phyloP scores from a whole-genome alignment of 2,888 invertebrate species.

The Zootermopsis nevadensis region DNA sequence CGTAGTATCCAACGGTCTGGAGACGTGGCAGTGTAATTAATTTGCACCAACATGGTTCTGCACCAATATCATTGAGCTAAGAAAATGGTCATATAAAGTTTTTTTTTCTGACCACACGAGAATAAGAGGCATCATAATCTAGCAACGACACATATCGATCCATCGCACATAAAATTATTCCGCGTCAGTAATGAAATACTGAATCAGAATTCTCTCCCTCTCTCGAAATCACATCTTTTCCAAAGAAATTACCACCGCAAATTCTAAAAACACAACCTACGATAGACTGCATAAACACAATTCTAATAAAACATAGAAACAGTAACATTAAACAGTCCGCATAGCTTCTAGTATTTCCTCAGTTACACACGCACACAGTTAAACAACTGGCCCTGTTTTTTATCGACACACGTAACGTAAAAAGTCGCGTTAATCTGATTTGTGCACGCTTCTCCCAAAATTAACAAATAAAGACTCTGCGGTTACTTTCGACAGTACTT shows the following conservation, averaged over 20 bases:
- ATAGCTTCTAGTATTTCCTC: too few relatives aligned
- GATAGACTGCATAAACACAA: too few relatives aligned
- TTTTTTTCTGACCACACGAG: background rate
- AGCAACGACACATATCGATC: background rate
- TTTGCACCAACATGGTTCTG: conserved; percentile 28
- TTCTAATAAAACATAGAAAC: too few relatives aligned
- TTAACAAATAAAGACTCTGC: too few relatives aligned
- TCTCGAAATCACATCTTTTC: background rate
- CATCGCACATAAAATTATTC: background rate
- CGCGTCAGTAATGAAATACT: background rate
- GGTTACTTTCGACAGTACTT: too few relatives aligned
- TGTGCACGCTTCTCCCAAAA: too few relatives aligned
- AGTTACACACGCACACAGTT: too few relatives aligned
- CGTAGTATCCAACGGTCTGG: conserved; percentile 11
- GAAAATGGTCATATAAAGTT: background rate
- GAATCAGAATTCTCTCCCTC: background rate
- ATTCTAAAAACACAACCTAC: background rate
- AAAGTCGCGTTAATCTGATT: too few relatives aligned
- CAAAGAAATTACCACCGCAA: background rate
- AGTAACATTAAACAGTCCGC: too few relatives aligned
- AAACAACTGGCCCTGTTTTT: too few relatives aligned
- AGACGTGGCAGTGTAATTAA: conserved; percentile 32
- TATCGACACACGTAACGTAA: too few relatives aligned
- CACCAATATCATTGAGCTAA: conserved; percentile 37
- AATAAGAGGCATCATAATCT: background rate